These are phyloP conservation scores for Anser brachyrhynchus DNA, from an alignment of 2,113 vertebrate species.

Conservation along the genomic window DNA sequence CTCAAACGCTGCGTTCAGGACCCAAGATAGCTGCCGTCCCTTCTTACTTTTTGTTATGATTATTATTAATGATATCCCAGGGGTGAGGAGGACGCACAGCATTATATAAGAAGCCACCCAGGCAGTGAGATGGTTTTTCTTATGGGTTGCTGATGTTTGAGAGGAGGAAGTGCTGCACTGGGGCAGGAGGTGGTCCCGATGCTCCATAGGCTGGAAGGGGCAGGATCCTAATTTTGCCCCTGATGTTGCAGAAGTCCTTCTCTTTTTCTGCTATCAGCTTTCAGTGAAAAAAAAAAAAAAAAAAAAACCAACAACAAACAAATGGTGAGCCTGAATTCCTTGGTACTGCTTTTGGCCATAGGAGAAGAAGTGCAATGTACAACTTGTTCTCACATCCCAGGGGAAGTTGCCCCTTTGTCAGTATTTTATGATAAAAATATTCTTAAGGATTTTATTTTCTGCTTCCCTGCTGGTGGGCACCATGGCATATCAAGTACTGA, in stretches of 20 bases:
- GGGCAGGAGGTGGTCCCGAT: neutral
- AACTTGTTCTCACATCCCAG: neutral
- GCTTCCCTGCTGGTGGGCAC: neutral
- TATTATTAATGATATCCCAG: neutral
- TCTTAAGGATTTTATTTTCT: neutral
- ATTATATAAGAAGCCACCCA: neutral
- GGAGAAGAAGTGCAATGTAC: rapidly evolving
- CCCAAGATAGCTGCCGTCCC: neutral
- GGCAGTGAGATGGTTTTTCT: neutral
- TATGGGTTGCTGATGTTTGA: neutral
- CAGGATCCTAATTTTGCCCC: neutral
- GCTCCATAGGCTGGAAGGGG: rapidly evolving
- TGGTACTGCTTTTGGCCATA: neutral
- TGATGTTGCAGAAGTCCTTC: neutral
- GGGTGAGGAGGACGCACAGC: neutral
- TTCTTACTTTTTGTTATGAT: neutral
- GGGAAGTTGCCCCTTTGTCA: neutral
- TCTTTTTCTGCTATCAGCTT: neutral
- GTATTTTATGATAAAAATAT: neutral
- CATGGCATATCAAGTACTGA: neutral
- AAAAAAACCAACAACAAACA: neutral
- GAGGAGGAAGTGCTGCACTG: neutral
- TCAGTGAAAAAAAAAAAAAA: neutral
- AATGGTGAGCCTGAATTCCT: neutral
- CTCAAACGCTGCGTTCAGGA: neutral